Percentiles rank a stretch among this genome's conserved stretches.
phyloP scores from a whole-genome alignment of 2,888 invertebrate genomes.

The Xestobium rufovillosum region DNA sequence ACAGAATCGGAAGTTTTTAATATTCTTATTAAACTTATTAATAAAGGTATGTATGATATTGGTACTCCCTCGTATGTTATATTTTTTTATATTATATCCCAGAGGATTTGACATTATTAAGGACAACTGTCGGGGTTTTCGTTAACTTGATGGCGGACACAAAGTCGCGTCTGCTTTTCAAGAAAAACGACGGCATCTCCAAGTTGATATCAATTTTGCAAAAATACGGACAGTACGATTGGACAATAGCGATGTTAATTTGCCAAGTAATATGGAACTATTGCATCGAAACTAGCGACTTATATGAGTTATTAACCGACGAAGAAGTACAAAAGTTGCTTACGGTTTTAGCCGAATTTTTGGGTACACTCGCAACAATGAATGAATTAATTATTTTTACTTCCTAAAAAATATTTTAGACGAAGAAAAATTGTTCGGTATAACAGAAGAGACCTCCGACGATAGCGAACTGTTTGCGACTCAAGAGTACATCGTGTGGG shows the following conservation, averaged over 20 bases:
- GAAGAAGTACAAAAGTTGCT: constrained; percentile 49
- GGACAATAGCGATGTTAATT: constrained; percentile 62
- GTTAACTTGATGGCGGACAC: constrained; percentile 67
- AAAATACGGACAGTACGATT: constrained; percentile 55
- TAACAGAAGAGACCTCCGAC: constrained; percentile 37
- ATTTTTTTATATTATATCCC: constrained; percentile 23
- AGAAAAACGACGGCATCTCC: constrained; percentile 47
- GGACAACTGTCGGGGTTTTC: constrained; percentile 72
- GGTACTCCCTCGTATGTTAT: constrained; percentile 4
- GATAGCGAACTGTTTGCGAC: constrained; percentile 37
- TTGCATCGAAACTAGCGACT: constrained; percentile 48
- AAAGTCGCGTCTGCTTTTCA: constrained; percentile 48
- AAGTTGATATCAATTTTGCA: constrained; percentile 50
- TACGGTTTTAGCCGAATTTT: constrained; percentile 48
- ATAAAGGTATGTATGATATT: constrained; percentile 42
- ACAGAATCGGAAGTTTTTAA: constrained; percentile 59
- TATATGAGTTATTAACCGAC: constrained; percentile 45
- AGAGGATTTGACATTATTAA: constrained; percentile 61
- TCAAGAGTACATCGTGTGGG: constrained; percentile 53
- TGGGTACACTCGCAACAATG: constrained; percentile 37
- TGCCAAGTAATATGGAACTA: constrained; percentile 72
- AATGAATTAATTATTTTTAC: constrained; percentile 6
- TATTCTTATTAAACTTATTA: constrained; percentile 51
- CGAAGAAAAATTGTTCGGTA: constrained; percentile 51
- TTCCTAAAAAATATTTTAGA: constrained; percentile 38